phyloP scores from a whole-genome alignment of 2,888 invertebrate species.

The Heteropelma amictum region DNA sequence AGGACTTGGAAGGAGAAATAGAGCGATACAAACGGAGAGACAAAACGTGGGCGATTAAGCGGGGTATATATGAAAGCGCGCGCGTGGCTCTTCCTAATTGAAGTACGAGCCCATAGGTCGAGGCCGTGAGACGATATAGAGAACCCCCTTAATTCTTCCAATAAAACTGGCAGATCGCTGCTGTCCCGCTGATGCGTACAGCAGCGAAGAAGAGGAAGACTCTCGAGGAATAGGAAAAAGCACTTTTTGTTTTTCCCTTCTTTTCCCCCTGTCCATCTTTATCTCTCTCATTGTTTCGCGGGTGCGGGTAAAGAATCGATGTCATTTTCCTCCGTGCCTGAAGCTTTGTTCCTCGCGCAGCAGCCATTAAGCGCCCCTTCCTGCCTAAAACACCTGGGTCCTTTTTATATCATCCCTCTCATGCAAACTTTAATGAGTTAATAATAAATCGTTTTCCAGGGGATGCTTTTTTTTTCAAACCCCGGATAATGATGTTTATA shows the following conservation, averaged over 20 bases:
- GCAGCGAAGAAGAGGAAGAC: not conserved
- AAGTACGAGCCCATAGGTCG: slow-evolving; percentile 44
- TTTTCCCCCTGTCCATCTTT: not conserved
- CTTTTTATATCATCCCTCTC: slow-evolving; percentile 53
- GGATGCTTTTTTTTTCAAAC: slow-evolving; percentile 25
- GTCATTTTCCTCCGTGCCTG: slow-evolving; percentile 21
- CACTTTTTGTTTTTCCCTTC: not conserved
- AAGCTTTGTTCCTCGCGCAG: slow-evolving; percentile 40
- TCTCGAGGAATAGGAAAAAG: slow-evolving; percentile 14
- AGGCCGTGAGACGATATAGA: slow-evolving; percentile 51
- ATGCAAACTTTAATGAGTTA: slow-evolving; percentile 62
- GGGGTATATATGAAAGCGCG: not conserved
- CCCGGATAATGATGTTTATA: not conserved
- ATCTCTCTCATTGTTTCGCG: not conserved
- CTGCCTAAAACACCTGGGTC: slow-evolving; percentile 56
- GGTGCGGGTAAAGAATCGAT: slow-evolving; percentile 15
- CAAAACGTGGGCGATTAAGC: slow-evolving; percentile 6
- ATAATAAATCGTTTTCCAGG: slow-evolving; percentile 63
- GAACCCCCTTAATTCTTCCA: slow-evolving; percentile 70
- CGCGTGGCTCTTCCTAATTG: slow-evolving; percentile 46
- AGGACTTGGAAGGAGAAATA: too few species aligned
- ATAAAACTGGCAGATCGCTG: slow-evolving; percentile 65
- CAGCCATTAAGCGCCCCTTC: slow-evolving; percentile 59
- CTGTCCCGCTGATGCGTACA: slow-evolving; percentile 47
- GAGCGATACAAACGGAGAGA: slow-evolving; percentile 17